A percentile compares a stretch with the other conserved stretches of the same genome.
phyloP scores from a whole-genome alignment of 2,888 invertebrate genomes.

The Tupiocoris notatus region DNA sequence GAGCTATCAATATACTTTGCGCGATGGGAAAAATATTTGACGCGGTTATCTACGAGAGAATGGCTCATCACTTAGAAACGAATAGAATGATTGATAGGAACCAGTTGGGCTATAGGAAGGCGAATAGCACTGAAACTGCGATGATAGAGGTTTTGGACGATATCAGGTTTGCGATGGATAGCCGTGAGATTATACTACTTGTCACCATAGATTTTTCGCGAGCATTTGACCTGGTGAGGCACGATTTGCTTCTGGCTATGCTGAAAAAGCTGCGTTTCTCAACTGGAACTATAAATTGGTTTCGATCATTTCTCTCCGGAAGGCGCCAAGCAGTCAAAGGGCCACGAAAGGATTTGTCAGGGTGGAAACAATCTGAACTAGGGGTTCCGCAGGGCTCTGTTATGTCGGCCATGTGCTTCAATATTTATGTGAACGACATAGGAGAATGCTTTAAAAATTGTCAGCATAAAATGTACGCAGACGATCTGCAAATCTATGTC shows the following conservation, averaged over 20 bases:
- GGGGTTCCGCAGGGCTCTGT: slow-evolving; percentile 7
- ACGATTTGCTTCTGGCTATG: background rate
- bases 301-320: background rate
- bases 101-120: background rate
- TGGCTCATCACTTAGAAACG: background rate
- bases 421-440: no score
- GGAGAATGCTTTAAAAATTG: no score
- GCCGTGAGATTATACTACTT: background rate
- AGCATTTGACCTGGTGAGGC: background rate
- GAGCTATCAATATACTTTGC: background rate
- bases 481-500: slow-evolving; percentile 3
- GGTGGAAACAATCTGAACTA: background rate
- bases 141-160: background rate
- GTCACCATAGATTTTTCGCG: background rate
- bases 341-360: background rate
- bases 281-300: background rate
- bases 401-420: no score
- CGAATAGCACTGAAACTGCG: slow-evolving; percentile 6
- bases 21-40: background rate
- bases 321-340: background rate
- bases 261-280: background rate
- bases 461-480: background rate
- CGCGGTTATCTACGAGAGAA: background rate
- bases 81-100: background rate
- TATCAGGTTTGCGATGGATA: background rate